Base-by-base conservation (phyloP, 1,140 invertebrate genomes). In the Drosophila subobscura region DNA sequence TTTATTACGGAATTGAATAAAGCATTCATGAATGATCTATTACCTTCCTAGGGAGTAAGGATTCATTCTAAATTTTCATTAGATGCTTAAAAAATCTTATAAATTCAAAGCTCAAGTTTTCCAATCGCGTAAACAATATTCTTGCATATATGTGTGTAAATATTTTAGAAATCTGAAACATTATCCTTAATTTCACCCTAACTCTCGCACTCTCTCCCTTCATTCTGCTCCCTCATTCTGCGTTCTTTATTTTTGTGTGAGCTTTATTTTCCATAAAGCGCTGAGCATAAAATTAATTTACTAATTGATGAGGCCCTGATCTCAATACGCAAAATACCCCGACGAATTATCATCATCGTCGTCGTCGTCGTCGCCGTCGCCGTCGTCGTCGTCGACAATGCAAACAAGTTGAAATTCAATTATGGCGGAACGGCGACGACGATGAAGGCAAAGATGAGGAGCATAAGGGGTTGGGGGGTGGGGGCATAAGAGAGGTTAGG, bases 231-330 rank as follows among this genome's bases (percentile, higher is more conserved):
- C 27, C 25, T n/a, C 23, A 33, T 54, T 45, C 16, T 4, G 33
- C 33, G 10, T 10, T 12, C 6, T 8, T 29, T 7, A 22, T 45
- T 61, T 46, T 40, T 66, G 8, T 23, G 16, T 14, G 42, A 42
- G 42, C 56, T 51, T 58, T 72, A 67, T 67, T 51, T 85, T 85
- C 80, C 81, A 80, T 77, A 68, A 72, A 83, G 73, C 79, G 55
- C 55, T 74, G 84, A 68, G 83, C 83, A 90, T 90, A 90, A 90
- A 90, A 90, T 90, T 90, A 90, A 90, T 90, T 88, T 89, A 90
- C 89, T 90, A 90, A 90, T 90, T 90, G 89, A 90, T 90, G 89
- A 86, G 89, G 85, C 89, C 89, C 89, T 90, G 89, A 90, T 90
- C 89, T 90, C 89, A 90, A 90, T 90, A 90, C 89, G 89, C 89